Conservation (phyloP, 2,113 vertebrate species). For the Hystrix brachyura region DNA sequence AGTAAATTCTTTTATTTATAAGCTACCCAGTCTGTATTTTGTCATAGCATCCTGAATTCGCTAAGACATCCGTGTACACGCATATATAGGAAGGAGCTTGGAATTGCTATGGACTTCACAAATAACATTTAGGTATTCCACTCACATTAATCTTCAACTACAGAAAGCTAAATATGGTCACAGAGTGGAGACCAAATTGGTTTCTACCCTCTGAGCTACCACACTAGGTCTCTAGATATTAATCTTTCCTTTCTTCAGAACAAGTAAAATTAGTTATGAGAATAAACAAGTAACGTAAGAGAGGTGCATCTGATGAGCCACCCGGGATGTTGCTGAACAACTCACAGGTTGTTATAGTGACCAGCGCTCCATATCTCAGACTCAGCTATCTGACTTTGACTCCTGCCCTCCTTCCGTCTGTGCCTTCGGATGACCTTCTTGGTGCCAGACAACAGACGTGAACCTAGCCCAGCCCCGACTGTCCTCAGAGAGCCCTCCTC, state of each 20-base stretch:
- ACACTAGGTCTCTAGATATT: neutral
- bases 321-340: slow-evolving; percentile 11
- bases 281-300: slow-evolving; percentile 61
- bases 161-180: neutral
- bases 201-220: neutral
- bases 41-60: neutral
- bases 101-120: neutral
- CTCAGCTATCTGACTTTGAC: neutral
- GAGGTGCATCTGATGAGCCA: slow-evolving; percentile 30
- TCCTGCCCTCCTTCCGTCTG: neutral
- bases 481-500: neutral
- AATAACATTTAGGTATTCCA: neutral
- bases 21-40: neutral
- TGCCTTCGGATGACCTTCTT: slow-evolving; percentile 15
- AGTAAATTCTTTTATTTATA: neutral
- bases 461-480: neutral
- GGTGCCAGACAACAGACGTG: neutral
- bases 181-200: neutral
- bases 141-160: neutral
- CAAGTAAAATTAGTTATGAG: slow-evolving; percentile 14
- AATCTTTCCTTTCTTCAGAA: slow-evolving; percentile 66
- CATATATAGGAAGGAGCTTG: neutral
- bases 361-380: neutral
- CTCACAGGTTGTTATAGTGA: neutral
- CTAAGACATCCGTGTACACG: too few species aligned